Percentiles rank a stretch among this genome's conserved stretches.
Evolutionary conservation across 2,888 invertebrate species (phyloP).

Genomic region (Gastrophysa polygoni): DNA sequence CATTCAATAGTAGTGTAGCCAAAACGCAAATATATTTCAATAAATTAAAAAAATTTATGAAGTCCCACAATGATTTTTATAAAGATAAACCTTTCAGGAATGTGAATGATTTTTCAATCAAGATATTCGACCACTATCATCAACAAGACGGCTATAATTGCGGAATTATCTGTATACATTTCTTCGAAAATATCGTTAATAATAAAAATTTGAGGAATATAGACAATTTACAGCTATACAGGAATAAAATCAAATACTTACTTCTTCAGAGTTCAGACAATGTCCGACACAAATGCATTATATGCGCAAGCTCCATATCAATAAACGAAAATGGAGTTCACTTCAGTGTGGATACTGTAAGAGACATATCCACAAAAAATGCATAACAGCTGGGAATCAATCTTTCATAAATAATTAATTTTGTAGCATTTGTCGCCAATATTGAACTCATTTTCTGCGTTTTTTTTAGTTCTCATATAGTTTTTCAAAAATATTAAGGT

Average conservation of each 20-base stretch:
- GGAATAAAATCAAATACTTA: neutral
- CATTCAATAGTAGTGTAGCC: neutral
- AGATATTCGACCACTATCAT: neutral
- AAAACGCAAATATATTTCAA: constrained; percentile 6
- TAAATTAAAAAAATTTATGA: neutral
- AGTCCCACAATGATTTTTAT: neutral
- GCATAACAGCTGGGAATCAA: neutral
- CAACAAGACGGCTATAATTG: constrained; percentile 7
- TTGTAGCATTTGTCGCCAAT: too few relatives aligned
- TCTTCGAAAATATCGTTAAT: neutral
- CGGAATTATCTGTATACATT: neutral
- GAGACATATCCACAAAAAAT: neutral
- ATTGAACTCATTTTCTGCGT: too few relatives aligned
- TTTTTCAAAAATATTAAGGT: too few relatives aligned
- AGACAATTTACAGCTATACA: neutral
- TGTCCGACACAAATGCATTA: neutral
- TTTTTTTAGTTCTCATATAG: too few relatives aligned
- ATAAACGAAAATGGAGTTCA: neutral
- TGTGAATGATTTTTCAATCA: neutral
- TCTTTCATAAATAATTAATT: neutral
- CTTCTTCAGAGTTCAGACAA: neutral
- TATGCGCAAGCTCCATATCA: neutral
- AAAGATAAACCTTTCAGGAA: neutral
- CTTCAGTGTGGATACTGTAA: neutral
- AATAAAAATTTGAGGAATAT: neutral